These are phyloP conservation scores for Drosophila peninsularis DNA, from an alignment of 2,888 invertebrate genomes.

Conservation along the genomic window DNA sequence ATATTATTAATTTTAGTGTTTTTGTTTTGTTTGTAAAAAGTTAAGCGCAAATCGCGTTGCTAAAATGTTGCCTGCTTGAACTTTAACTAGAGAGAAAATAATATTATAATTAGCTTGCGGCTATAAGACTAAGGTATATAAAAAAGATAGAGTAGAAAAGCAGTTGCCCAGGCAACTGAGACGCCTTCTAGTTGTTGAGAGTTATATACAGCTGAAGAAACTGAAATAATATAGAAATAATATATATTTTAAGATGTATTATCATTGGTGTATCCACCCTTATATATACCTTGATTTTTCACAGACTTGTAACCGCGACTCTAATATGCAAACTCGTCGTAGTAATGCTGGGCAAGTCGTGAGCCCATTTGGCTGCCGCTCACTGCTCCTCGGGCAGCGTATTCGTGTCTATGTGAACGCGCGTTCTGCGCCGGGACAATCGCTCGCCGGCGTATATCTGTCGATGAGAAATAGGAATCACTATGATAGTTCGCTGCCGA, in stretches of 20 bases:
- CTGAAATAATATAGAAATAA: constrained; percentile 43
- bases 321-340: constrained; percentile 83
- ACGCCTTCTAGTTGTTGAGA: constrained; percentile 38
- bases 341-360: constrained; percentile 81
- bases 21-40: constrained; percentile 23
- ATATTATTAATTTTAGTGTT: constrained; percentile 37
- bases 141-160: constrained; percentile 35
- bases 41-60: constrained; percentile 25
- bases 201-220: constrained; percentile 78
- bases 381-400: constrained; percentile 68
- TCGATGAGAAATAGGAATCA: constrained; percentile 84
- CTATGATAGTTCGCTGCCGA: constrained; percentile 79
- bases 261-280: background rate
- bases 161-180: constrained; percentile 40
- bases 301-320: constrained; percentile 40
- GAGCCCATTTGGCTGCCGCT: constrained; percentile 56
- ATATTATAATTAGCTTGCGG: constrained; percentile 59
- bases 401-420: constrained; percentile 78
- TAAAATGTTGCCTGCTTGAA: constrained; percentile 25
- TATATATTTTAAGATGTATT: background rate
- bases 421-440: constrained; percentile 74
- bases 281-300: constrained; percentile 37
- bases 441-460: constrained; percentile 84
- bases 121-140: constrained; percentile 51
- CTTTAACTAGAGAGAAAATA: constrained; percentile 28